Evolutionary conservation across 2,113 vertebrate genomes (phyloP).

Genomic region (Vulpes vulpes): DNA sequence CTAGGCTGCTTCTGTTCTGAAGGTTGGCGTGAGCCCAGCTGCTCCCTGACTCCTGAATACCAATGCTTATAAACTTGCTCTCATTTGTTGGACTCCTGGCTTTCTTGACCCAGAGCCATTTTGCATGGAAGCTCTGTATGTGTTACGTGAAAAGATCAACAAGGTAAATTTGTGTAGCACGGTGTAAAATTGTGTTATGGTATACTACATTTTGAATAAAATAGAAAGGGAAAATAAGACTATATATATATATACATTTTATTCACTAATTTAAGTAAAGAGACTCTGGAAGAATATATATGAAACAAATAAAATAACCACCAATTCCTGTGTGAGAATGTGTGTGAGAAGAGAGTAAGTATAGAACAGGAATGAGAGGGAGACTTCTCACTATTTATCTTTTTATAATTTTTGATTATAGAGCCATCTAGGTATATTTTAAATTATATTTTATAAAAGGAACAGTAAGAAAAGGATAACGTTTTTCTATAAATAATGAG

Average conservation of each 20-base stretch:
- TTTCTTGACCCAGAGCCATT: neutral
- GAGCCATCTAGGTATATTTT: neutral
- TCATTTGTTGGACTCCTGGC: neutral
- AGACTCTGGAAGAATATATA: neutral
- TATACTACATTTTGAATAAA: conserved; percentile 23
- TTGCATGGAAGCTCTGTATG: neutral
- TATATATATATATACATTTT: neutral
- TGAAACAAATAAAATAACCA: neutral
- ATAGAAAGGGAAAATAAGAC: neutral
- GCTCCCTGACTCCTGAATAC: neutral
- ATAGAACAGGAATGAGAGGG: neutral
- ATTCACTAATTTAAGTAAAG: conserved; percentile 34
- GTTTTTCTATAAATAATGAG: neutral
- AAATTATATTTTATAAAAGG: conserved; percentile 24
- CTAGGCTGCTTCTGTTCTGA: neutral
- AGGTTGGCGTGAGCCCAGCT: neutral
- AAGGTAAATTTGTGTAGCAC: neutral
- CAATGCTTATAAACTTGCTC: neutral
- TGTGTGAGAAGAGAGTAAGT: neutral
- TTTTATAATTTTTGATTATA: conserved; percentile 25
- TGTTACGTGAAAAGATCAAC: neutral
- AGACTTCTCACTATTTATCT: neutral
- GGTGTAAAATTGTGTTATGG: neutral
- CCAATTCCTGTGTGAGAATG: neutral
- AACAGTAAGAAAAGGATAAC: neutral